These are phyloP conservation scores for Eueides isabella DNA, from an alignment of 1,140 invertebrate species.

Conservation along the genomic window DNA sequence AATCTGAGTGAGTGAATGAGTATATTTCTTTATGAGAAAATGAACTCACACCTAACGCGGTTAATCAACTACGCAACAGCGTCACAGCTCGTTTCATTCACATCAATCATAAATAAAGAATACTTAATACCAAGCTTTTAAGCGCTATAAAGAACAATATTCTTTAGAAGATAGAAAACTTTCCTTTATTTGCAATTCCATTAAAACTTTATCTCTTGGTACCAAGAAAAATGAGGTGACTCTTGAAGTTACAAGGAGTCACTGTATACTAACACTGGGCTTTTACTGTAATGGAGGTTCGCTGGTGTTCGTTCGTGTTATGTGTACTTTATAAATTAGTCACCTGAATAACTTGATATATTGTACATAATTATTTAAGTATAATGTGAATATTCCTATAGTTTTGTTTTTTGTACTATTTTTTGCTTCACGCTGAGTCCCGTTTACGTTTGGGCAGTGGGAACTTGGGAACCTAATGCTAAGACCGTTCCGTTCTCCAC, in stretches of 20 bases:
- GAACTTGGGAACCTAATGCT: too few species aligned
- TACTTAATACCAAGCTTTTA: conserved; percentile 18
- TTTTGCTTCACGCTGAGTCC: too few species aligned
- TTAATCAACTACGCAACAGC: too few species aligned
- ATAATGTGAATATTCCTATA: too few species aligned
- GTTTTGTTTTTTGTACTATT: too few species aligned
- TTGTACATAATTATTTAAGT: conserved; percentile 1
- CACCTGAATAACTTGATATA: not conserved
- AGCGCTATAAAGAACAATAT: conserved; percentile 17
- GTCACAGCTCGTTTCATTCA: not conserved
- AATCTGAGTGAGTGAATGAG: too few species aligned
- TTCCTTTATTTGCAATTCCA: conserved; percentile 30
- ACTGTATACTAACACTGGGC: conserved; percentile 44
- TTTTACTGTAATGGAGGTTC: conserved; percentile 47
- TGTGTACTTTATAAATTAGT: conserved; percentile 34
- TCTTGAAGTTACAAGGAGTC: conserved; percentile 43
- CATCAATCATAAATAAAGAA: conserved; percentile 19
- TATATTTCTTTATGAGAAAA: too few species aligned
- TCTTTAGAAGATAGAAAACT: conserved; percentile 14
- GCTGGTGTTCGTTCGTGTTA: conserved; percentile 35
- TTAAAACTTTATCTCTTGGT: conserved; percentile 40
- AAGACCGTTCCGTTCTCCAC: too few species aligned
- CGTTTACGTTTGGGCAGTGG: too few species aligned
- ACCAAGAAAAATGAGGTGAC: conserved; percentile 49
- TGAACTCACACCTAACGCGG: too few species aligned